phyloP scores from a whole-genome alignment of 2,113 vertebrate species.

The Alligator mississippiensis region DNA sequence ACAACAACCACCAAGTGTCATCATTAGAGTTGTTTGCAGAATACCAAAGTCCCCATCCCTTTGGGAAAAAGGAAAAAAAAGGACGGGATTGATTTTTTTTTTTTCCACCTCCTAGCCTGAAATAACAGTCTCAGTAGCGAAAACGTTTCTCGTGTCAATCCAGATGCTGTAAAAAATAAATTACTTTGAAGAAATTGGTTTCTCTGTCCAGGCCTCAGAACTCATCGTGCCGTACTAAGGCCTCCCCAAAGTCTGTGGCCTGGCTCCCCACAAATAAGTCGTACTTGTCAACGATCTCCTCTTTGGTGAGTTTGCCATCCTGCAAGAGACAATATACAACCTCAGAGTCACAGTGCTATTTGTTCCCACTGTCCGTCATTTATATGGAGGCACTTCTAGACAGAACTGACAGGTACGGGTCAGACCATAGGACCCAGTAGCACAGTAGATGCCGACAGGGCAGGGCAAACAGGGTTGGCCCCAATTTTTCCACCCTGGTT shows the following conservation, averaged over 20 bases:
- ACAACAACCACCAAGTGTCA: neutral
- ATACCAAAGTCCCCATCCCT: neutral
- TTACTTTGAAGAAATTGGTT: constrained; percentile 79
- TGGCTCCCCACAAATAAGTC: constrained; percentile 95
- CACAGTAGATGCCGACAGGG: too few species aligned
- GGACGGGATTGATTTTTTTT: constrained; percentile 22
- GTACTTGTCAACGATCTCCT: constrained; percentile 91
- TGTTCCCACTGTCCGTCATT: neutral
- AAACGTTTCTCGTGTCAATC: constrained; percentile 68
- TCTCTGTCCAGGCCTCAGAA: constrained; percentile 76
- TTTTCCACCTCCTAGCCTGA: constrained; percentile 58
- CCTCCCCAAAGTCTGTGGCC: constrained; percentile 93
- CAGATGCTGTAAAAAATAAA: constrained; percentile 87
- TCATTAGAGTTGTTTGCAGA: constrained; percentile 28
- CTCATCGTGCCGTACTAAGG: constrained; percentile 90
- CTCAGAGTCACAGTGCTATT: neutral
- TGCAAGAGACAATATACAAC: constrained; percentile 35
- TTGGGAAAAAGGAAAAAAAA: constrained; percentile 3
- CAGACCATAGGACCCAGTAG: too few species aligned
- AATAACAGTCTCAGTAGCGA: constrained; percentile 75
- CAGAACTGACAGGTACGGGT: too few species aligned
- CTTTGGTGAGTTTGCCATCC: constrained; percentile 89
- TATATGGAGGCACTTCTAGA: neutral
- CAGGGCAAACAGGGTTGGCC: too few species aligned
- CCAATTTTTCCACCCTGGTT: too few species aligned